Base-by-base conservation (phyloP, 2,888 invertebrate genomes). In the Chrysotoxum bicinctum region DNA sequence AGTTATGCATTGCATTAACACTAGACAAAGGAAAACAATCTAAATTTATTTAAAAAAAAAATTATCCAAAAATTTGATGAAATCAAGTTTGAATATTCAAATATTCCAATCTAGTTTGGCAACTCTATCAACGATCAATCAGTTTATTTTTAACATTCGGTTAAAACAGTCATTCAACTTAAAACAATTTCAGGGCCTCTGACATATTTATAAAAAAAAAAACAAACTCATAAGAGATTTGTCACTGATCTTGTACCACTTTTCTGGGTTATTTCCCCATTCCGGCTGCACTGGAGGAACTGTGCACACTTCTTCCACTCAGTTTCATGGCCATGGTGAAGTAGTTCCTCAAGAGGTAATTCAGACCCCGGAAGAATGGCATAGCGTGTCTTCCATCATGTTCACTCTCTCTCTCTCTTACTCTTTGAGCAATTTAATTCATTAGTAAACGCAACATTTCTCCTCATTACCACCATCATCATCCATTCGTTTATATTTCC, bases 231-330 rank as follows among this genome's bases (percentile, higher is more conserved):
- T 6, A 26, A 21, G 54, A 23, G 32, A 66, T 40, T 40, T 75
- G 75, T 50, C 84, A 79, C 70, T 84, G 84, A 79, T 79, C 84
- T 84, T 84, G 79, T 74, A 75, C 75, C 40, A 56, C 23, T 58
- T 68, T 75, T 75, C 75, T 35, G 45, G 75, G 84, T 72, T 76
- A 84, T 72, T 84, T 80, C 84, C 75, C 70, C 70, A 72, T 79
- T 84, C 75, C 84, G 23, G 40, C 10, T 35, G 21, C 21, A n/a
- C n/a, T n/a, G n/a, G 8, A 52, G 7, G 12, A 37, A 48, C 26
- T 37, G 16, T 48, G 43, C 54, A 23, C 16, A n/a, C 30, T 21
- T 1, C 30, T 60, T 64, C 66, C 37, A 62, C 16, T 37, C 37
- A 77, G 26, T 26, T 48, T 62, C 82, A 77, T 37, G 66, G 72